Base-by-base conservation (phyloP, 2,113 vertebrate species). In the Podarcis raffonei region DNA sequence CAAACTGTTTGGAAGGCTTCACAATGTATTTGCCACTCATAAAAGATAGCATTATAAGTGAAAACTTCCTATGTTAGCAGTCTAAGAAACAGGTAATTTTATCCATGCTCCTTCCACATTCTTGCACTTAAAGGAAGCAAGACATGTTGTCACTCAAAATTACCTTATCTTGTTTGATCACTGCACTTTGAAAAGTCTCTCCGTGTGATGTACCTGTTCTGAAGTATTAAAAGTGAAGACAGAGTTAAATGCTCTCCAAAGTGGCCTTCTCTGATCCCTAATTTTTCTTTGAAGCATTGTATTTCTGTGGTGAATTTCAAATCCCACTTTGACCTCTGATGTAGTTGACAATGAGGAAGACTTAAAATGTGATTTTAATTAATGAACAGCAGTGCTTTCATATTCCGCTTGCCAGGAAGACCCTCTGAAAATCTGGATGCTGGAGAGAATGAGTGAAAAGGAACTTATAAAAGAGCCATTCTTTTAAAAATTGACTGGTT, bases 11-110 rank as follows among this genome's bases (percentile, higher is more conserved):
- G 88, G 0, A 5, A 92, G 82, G 32, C 82, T 93, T 94, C 95
- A 0, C 5, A 42, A 85, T 90, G 75, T 87, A 87, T 87, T 92
- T 90, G 78, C 89, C 11, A 92, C n/a, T 91, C 62, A 62, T 91
- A 48, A 91, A 94, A 92, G 92, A 91, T 92, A 96, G 93, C 78
- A 94, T 90, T 53, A 53, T 53, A 53, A 53, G 91, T 91, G 94
- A 94, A 72, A 89, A 53, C 94, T 94, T 95, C 95, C 94, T 92
- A 93, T 89, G 91, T 66, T 83, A 42, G 15, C 42, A 32, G 4
- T 79, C 88, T 76, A 94, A 91, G 90, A 90, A 72, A 90, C 92
- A 94, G 83, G 92, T 81, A 75, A 25, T 8, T 65, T 48, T 75
- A 35, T 66, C 53, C 83, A 76, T 75, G 30, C 32, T 93, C 89